Conservation (phyloP, 2,888 invertebrate genomes). For the Aphidius colemani region DNA sequence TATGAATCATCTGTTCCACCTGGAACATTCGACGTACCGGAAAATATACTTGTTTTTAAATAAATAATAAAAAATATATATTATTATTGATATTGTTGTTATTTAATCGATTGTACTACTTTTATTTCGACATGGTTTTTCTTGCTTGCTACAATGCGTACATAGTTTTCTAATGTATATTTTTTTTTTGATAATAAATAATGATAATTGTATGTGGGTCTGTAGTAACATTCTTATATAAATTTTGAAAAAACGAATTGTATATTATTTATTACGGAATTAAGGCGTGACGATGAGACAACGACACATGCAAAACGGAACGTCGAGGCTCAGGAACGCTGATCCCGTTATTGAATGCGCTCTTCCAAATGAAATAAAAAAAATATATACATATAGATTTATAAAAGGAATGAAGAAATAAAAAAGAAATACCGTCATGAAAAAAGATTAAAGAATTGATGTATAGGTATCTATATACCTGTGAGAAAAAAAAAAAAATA, state of each 20-base stretch:
- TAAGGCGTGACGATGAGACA: constrained; percentile 25
- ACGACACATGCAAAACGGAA: constrained; percentile 35
- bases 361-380: constrained; percentile 22
- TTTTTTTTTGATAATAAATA: background rate
- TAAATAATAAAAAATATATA: too few species aligned
- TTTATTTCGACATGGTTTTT: background rate
- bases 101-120: constrained; percentile 3
- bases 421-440: background rate
- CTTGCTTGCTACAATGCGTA: background rate
- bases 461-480: background rate
- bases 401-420: constrained; percentile 8
- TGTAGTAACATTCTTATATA: constrained; percentile 3
- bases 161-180: background rate
- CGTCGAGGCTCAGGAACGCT: constrained; percentile 34
- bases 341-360: constrained; percentile 43
- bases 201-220: background rate
- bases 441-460: background rate
- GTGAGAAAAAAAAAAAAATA: constrained; percentile 4
- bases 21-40: constrained; percentile 33
- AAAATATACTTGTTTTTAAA: constrained; percentile 22
- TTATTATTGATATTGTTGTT: background rate
- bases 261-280: constrained; percentile 15
- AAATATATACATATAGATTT: background rate
- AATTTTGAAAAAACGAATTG: background rate
- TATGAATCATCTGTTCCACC: constrained; percentile 35